Evolutionary conservation across 2,888 invertebrate genomes (phyloP), one percentile per base, ranked within the genome.

Genomic region (Melanostoma mellinum): DNA sequence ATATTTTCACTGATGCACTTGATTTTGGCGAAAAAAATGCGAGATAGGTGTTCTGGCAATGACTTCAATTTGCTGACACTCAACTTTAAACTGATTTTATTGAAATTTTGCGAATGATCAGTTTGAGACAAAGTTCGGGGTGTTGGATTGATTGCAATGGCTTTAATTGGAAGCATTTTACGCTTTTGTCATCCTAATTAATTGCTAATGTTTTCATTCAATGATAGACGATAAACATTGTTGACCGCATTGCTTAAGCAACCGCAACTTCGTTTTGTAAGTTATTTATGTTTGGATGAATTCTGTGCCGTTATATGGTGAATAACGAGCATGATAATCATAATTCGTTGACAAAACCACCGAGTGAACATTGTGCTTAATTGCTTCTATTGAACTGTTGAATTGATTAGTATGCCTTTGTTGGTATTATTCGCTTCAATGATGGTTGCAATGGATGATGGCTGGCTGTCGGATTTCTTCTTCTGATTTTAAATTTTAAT

Each of bases 391-490:
- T 48, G 46, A 61, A 9, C 8, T 46, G 20, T 4, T 42, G 60
- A 61, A 61, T 61, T 63, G 61, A 63, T 63, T 63, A 48, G 61
- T 46, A 48, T 63, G 46, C 36, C 48, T 63, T 48, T 48, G 35
- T 33, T 42, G 10, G 10, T 6, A 32, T 58, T n/a, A 9, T 9
- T 3, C 6, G 3, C 32, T 2, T 1, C 3, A n/a, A 2, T 32
- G 56, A 30, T 30, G 4, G 38, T 4, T 5, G 38, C 9, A 30
- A 9, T 40, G 32, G 58, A 30, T 32, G 32, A n/a, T 32, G 32
- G 32, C 20, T 20, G 20, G 20, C 20, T 20, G 20, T 20, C 20
- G 20, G 20, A 20, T 20, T 20, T 20, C 20, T 20, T 20, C 20
- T 20, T 20, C 20, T 20, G 20, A 1, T 20, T 20, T 32, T 30